These are phyloP conservation scores for Corythoichthys haematopterus DNA, from an alignment of 2,113 vertebrate genomes.

Conservation along the genomic window DNA sequence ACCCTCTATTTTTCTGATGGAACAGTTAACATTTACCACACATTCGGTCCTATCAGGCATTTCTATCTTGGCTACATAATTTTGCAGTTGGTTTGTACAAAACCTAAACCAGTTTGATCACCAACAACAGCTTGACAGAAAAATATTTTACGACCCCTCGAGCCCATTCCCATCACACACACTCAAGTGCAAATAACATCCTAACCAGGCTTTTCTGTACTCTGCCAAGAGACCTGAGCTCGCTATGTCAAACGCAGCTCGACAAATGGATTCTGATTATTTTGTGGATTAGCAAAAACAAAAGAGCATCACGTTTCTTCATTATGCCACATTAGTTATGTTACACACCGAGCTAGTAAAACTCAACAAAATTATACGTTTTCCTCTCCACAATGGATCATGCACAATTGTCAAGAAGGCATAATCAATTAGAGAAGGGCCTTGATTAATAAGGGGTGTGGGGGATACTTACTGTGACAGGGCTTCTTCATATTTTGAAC, in stretches of 20 bases:
- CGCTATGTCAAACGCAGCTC: background rate
- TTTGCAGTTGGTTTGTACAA: background rate
- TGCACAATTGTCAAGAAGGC: conserved; percentile 32
- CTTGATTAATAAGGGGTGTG: conserved; percentile 51
- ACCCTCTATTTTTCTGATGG: background rate
- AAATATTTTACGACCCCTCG: conserved; percentile 6
- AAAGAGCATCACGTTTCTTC: too few species aligned
- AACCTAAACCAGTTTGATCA: background rate
- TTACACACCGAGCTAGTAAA: conserved; percentile 1
- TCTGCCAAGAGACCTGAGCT: conserved; percentile 3
- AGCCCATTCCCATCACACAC: conserved; percentile 21
- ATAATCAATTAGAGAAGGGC: conserved; percentile 48
- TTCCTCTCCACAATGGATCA: conserved; percentile 17
- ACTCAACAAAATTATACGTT: conserved; percentile 16
- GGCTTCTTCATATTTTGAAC: conserved; percentile 62
- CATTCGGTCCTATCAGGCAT: background rate
- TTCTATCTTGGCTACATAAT: background rate
- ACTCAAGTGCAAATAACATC: conserved; percentile 8
- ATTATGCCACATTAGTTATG: background rate
- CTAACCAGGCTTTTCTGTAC: background rate
- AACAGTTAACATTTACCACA: background rate
- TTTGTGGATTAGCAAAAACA: background rate
- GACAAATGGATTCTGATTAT: background rate
- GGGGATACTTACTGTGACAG: conserved; percentile 70
- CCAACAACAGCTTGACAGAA: background rate